These are phyloP conservation scores for Indicator indicator DNA, from an alignment of 2,113 vertebrate species.

Conservation along the genomic window DNA sequence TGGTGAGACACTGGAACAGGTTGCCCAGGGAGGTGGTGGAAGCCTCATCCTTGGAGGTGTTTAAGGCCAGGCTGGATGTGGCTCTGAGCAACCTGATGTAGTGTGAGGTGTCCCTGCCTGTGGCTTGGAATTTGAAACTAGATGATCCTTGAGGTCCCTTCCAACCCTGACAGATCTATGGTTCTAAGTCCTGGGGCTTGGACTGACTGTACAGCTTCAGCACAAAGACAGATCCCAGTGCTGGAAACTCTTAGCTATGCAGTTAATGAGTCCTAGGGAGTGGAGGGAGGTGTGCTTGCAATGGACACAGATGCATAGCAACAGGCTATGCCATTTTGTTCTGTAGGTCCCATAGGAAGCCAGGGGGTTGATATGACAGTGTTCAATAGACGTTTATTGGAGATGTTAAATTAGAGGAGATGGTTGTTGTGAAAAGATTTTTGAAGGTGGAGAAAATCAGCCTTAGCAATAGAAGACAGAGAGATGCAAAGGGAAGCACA, in stretches of 20 bases:
- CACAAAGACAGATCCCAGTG: background rate
- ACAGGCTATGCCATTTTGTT: background rate
- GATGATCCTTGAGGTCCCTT: no score
- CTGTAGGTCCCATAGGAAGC: background rate
- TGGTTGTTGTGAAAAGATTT: background rate
- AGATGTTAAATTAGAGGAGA: background rate
- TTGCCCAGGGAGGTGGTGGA: no score
- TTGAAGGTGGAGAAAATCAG: background rate
- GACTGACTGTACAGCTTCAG: background rate
- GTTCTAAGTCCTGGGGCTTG: background rate
- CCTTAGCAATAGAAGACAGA: background rate
- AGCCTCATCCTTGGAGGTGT: no score
- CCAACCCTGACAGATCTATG: no score
- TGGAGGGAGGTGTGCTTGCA: background rate
- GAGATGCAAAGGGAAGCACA: background rate
- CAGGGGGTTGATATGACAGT: background rate
- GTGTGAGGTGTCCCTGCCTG: no score
- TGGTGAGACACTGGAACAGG: no score
- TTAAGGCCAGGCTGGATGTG: no score
- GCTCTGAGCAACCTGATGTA: no score
- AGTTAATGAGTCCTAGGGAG: background rate
- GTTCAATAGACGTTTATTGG: background rate
- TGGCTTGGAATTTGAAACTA: no score
- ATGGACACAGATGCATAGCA: background rate
- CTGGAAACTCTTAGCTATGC: background rate